Base-by-base conservation (phyloP, 1,140 invertebrate species). In the Penaeus vannamei region DNA sequence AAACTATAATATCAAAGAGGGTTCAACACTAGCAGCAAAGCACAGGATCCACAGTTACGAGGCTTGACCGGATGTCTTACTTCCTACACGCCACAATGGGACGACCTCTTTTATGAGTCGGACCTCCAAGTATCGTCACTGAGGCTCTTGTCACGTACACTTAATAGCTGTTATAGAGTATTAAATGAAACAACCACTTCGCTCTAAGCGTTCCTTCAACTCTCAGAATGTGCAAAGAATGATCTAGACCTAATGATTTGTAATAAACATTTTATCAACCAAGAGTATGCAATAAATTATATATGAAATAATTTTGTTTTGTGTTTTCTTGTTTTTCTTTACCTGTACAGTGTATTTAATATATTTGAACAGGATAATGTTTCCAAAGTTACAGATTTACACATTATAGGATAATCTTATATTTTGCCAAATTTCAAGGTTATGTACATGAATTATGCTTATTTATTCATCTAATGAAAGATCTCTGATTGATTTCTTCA, bases 261-360 rank as follows among this genome's bases (percentile, higher is more conserved):
- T 86, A 86, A 86, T 86, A 86, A 86, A 86, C 81, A 86, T 79
- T 86, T 86, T 86, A 86, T 86, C 85, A 86, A 86, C 76, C 85
- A 86, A 86, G 85, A 86, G 85, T 86, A 86, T 86, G 85, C 85
- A 86, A 86, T 86, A 86, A 86, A 86, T 86, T 86, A 86, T 86
- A 86, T 86, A 86, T 86, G 85, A 86, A 86, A 86, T 86, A 76
- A 64, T 36, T 4, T 46, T 17, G 61, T 36, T n/a, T 1, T 46
- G 53, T 29, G 26, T 42, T 23, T 84, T 61, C 69, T 32, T 84
- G 29, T 36, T 42, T 22, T 84, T 60, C 32, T 22, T 22, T 17
- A 66, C 19, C 23, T 32, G 32, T 61, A 60, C 29, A 22, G 53
- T 29, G 14, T 72, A n/a, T n/a, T 72, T n/a, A 72, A 23, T 32